A percentile compares a stretch with the other conserved stretches of the same genome.
These are phyloP conservation scores for Chelon auratus DNA, from an alignment of 2,797 vertebrate species.

Conservation along the genomic window DNA sequence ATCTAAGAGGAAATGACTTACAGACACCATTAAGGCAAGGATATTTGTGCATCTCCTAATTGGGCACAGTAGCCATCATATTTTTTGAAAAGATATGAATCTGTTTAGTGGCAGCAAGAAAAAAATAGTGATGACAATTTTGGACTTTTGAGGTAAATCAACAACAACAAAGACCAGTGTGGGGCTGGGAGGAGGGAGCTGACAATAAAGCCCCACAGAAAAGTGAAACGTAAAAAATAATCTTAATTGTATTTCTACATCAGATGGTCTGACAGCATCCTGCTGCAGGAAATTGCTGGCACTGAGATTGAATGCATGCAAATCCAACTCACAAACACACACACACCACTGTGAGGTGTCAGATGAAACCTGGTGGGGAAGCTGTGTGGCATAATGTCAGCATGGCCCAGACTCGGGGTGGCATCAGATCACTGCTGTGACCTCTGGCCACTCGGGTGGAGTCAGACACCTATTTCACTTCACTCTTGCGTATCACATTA, in stretches of 20 bases:
- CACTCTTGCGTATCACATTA: too few relatives aligned
- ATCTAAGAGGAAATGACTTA: neutral
- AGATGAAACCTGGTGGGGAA: conserved; percentile 10
- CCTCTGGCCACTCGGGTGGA: conserved; percentile 1
- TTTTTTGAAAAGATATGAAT: conserved; percentile 4
- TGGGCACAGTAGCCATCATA: conserved; percentile 21
- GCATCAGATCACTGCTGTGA: conserved; percentile 25
- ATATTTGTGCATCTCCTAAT: conserved; percentile 31
- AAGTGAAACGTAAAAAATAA: conserved; percentile 50
- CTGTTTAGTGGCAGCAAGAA: conserved; percentile 10
- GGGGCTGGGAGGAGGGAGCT: conserved; percentile 22
- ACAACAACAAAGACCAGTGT: conserved; percentile 13
- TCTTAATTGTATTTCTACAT: conserved; percentile 64
- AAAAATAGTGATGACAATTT: conserved; percentile 17
- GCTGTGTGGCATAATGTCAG: conserved; percentile 23
- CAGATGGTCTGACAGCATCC: conserved; percentile 63
- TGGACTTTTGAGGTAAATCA: neutral
- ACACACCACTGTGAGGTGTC: conserved; percentile 9
- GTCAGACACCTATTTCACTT: neutral
- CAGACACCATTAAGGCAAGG: neutral
- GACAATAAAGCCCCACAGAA: conserved; percentile 22
- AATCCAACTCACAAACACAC: neutral
- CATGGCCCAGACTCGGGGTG: neutral
- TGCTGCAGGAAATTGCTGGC: conserved; percentile 62
- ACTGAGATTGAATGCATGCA: conserved; percentile 1